A percentile compares a stretch with the other conserved stretches of the same genome.
These are phyloP conservation scores for Cassiopea andromeda DNA, from an alignment of 30 jellyfish, hydroid and myxozoan genomes.

Conservation along the genomic window DNA sequence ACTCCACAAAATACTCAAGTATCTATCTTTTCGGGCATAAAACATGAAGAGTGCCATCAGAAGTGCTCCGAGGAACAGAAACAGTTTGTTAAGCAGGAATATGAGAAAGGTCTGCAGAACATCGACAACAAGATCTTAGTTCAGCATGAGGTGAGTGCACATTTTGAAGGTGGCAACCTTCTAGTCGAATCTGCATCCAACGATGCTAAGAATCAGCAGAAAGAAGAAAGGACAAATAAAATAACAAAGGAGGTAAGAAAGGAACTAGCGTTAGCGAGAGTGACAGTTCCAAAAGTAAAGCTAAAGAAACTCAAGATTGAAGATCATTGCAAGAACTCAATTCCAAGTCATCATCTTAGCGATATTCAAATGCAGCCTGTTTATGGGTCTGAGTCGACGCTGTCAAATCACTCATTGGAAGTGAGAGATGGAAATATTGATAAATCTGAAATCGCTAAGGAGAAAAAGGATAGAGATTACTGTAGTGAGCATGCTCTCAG, in stretches of 20 bases:
- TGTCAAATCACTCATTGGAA: slow-evolving; percentile 5
- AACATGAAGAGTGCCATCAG: not conserved
- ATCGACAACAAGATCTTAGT: slow-evolving; percentile 11
- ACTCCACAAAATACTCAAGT: slow-evolving; percentile 69
- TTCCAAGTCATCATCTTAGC: slow-evolving; percentile 45
- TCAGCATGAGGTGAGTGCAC: slow-evolving; percentile 4
- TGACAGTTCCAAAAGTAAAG: slow-evolving; percentile 58
- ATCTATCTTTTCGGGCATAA: slow-evolving; percentile 9
- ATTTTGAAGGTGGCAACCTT: not conserved
- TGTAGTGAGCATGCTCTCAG: not conserved
- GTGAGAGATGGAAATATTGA: not conserved
- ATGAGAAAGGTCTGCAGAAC: not conserved
- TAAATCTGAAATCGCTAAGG: not conserved
- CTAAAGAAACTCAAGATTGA: slow-evolving; percentile 45
- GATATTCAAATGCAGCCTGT: slow-evolving; percentile 79
- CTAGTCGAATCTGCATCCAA: not conserved
- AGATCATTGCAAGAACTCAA: slow-evolving; percentile 67
- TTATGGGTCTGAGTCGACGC: slow-evolving; percentile 31
- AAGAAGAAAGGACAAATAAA: not conserved
- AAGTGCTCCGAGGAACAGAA: not conserved
- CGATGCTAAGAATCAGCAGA: not conserved
- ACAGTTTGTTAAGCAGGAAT: not conserved
- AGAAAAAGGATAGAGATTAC: not conserved
- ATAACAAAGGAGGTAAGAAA: slow-evolving; percentile 18
- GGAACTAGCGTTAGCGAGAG: slow-evolving; percentile 58